Conservation (phyloP, 2,797 vertebrate species). For the Lateolabrax maculatus region DNA sequence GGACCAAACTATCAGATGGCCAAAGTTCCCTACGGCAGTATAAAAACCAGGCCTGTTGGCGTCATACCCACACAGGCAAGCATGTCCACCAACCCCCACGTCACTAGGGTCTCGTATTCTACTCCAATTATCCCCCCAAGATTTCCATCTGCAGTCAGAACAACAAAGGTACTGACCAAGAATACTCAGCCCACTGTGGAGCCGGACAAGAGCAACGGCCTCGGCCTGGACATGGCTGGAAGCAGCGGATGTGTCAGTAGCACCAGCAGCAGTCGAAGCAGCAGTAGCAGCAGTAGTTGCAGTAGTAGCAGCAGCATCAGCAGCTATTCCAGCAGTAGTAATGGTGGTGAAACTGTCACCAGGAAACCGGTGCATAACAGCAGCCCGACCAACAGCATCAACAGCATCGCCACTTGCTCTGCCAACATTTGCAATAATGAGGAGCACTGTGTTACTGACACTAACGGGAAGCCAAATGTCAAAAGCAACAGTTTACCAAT, state of each 20-base stretch:
- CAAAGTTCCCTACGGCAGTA: slow-evolving; percentile 89
- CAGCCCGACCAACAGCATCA: slow-evolving; percentile 65
- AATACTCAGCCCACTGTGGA: slow-evolving; percentile 77
- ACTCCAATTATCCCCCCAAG: slow-evolving; percentile 87
- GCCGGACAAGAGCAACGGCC: slow-evolving; percentile 79
- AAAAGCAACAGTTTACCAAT: slow-evolving; percentile 64
- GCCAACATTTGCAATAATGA: slow-evolving; percentile 80
- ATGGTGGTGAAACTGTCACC: slow-evolving; percentile 69
- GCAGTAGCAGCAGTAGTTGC: slow-evolving; percentile 81
- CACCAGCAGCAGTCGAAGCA: slow-evolving; percentile 80
- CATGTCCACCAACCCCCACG: slow-evolving; percentile 89
- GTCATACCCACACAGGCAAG: slow-evolving; percentile 89
- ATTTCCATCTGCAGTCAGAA: slow-evolving; percentile 79
- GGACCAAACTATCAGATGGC: slow-evolving; percentile 88
- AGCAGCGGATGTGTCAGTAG: slow-evolving; percentile 78
- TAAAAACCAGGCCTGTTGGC: slow-evolving; percentile 87
- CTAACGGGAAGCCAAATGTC: slow-evolving; percentile 63
- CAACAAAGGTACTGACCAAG: slow-evolving; percentile 80
- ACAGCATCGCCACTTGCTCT: slow-evolving; percentile 67
- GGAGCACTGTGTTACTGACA: slow-evolving; percentile 70
- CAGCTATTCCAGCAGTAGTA: slow-evolving; percentile 80
- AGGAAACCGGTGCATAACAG: slow-evolving; percentile 69
- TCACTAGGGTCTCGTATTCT: slow-evolving; percentile 87
- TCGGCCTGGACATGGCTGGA: slow-evolving; percentile 71
- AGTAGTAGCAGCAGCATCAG: slow-evolving; percentile 83